Conservation (phyloP, 2,888 invertebrate species). For the Nesidiocoris tenuis region DNA sequence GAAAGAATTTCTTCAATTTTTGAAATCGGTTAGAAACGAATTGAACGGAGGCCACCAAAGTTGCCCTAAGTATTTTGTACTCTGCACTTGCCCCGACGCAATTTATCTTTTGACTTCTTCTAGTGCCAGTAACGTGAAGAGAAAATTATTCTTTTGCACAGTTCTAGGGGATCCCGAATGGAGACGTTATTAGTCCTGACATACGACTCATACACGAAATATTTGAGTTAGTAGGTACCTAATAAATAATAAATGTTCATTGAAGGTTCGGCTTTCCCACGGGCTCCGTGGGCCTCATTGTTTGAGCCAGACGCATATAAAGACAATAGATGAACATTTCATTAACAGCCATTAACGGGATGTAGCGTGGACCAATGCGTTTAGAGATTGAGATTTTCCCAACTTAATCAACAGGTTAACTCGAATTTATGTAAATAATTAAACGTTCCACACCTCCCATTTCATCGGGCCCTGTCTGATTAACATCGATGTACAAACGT, state of each 20-base stretch:
- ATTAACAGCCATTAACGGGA: slow-evolving; percentile 2
- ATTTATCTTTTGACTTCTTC: too few relatives aligned
- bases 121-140: too few relatives aligned
- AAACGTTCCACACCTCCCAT: not conserved
- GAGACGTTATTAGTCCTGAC: too few relatives aligned
- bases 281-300: not conserved
- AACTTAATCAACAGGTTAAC: slow-evolving; percentile 13
- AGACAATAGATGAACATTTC: slow-evolving; percentile 18
- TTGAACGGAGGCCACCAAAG: too few relatives aligned
- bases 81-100: too few relatives aligned
- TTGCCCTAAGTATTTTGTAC: too few relatives aligned
- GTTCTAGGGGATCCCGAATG: too few relatives aligned
- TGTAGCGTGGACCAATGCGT: not conserved
- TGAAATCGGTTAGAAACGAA: too few relatives aligned
- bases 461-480: not conserved
- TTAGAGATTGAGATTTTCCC: slow-evolving; percentile 5
- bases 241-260: not conserved
- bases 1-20: too few relatives aligned
- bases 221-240: not conserved
- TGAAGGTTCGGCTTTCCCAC: not conserved
- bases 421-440: not conserved
- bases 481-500: not conserved
- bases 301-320: not conserved
- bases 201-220: too few relatives aligned
- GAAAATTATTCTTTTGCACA: too few relatives aligned